phyloP scores from a whole-genome alignment of 2,113 vertebrate species.

The Oreochromis niloticus region DNA sequence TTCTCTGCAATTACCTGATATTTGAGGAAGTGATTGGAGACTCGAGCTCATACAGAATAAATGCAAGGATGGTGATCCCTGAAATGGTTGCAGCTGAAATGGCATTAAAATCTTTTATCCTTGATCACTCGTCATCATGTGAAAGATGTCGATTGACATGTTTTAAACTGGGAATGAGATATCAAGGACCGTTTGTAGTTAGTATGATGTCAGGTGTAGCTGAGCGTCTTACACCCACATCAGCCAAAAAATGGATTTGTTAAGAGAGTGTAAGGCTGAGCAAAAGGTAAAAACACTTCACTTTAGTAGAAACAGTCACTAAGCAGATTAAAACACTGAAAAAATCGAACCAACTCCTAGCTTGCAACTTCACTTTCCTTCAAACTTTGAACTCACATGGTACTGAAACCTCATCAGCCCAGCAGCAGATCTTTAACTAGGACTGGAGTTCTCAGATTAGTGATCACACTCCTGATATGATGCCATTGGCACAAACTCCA shows the following conservation, averaged over 20 bases:
- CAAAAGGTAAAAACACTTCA: neutral
- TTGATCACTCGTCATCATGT: neutral
- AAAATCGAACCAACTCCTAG: neutral
- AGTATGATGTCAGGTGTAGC: constrained; percentile 21
- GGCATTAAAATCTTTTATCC: neutral
- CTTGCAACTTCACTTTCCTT: neutral
- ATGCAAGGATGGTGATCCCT: constrained; percentile 1
- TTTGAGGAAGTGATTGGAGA: neutral
- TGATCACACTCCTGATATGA: neutral
- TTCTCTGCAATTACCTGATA: neutral
- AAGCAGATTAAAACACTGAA: neutral
- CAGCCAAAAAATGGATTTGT: neutral
- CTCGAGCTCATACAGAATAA: neutral
- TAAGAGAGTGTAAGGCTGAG: neutral
- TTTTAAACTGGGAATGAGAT: neutral
- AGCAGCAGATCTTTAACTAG: neutral
- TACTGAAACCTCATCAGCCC: neutral
- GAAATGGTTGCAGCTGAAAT: constrained; percentile 21
- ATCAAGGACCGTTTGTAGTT: neutral
- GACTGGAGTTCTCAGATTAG: neutral
- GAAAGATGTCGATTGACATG: neutral
- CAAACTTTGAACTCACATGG: neutral
- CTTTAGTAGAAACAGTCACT: neutral
- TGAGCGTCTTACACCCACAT: neutral
- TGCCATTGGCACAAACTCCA: neutral